Percentiles rank a stretch among this genome's conserved stretches.
phyloP scores from a whole-genome alignment of 1,140 invertebrate species.

The Tetramorium simillimum region DNA sequence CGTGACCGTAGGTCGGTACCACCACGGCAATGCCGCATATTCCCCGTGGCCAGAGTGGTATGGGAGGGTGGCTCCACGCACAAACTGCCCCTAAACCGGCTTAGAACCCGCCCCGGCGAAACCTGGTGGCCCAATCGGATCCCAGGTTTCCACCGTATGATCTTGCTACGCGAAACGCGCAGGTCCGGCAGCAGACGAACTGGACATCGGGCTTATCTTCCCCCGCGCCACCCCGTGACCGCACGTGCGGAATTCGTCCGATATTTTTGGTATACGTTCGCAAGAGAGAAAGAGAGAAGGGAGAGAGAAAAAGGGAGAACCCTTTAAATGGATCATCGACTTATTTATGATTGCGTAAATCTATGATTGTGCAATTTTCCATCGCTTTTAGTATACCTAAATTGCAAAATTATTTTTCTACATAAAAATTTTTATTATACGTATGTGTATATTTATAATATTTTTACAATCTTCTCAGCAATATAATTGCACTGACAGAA shows the following conservation, averaged over 20 bases:
- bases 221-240: conserved; percentile 44
- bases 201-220: conserved; percentile 74
- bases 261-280: conserved; percentile 4
- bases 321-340: neutral
- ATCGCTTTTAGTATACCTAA: neutral
- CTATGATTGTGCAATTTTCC: neutral
- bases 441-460: neutral
- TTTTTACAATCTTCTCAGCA: neutral
- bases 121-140: conserved; percentile 80
- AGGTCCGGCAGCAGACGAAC: conserved; percentile 74
- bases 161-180: conserved; percentile 76
- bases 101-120: conserved; percentile 84
- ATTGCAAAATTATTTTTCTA: neutral
- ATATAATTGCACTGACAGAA: neutral
- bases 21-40: neutral
- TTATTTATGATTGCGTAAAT: neutral
- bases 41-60: conserved; percentile 66
- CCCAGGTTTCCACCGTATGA: conserved; percentile 73
- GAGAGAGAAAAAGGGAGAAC: neutral
- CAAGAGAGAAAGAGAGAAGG: neutral
- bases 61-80: conserved; percentile 71
- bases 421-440: neutral
- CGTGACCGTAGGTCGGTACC: conserved; percentile 71
- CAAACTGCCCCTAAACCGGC: conserved; percentile 84
- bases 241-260: conserved; percentile 49